Percentiles rank a stretch among this genome's conserved stretches.
Evolutionary conservation across 2,888 invertebrate genomes (phyloP).

Genomic region (Coremacera marginata): DNA sequence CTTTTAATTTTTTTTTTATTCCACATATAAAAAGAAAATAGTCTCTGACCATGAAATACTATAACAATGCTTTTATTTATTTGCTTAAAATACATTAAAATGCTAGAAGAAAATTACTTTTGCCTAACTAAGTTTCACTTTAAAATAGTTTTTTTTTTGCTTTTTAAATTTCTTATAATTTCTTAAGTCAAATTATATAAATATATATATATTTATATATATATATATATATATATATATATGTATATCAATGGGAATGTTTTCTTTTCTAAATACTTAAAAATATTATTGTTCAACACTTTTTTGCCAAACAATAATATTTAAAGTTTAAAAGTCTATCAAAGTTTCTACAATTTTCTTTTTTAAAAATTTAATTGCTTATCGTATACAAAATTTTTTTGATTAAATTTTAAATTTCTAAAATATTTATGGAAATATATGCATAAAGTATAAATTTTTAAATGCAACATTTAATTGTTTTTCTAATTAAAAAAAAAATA

Average conservation of each 20-base stretch:
- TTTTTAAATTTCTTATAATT: background rate
- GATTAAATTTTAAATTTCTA: slow-evolving; percentile 41
- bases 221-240: slow-evolving; percentile 18
- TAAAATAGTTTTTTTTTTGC: slow-evolving; percentile 11
- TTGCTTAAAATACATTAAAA: too few relatives aligned
- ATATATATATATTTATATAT: background rate
- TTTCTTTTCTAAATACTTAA: slow-evolving; percentile 40
- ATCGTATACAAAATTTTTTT: slow-evolving; percentile 55
- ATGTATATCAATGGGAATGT: slow-evolving; percentile 55
- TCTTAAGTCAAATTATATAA: background rate
- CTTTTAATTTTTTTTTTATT: too few relatives aligned
- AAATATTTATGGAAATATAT: slow-evolving; percentile 27
- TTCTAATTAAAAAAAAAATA: slow-evolving; percentile 50
- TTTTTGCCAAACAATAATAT: slow-evolving; percentile 36
- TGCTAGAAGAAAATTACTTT: background rate
- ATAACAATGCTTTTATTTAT: too few relatives aligned
- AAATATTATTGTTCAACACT: slow-evolving; percentile 31
- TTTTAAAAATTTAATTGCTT: slow-evolving; percentile 50
- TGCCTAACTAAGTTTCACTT: slow-evolving; percentile 5
- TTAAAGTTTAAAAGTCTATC: slow-evolving; percentile 34
- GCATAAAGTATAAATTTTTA: slow-evolving; percentile 43
- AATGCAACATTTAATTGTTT: slow-evolving; percentile 55
- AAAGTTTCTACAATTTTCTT: slow-evolving; percentile 43
- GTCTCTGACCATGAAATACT: too few relatives aligned
- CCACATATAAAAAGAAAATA: too few relatives aligned